phyloP scores from a whole-genome alignment of 2,888 invertebrate species.

The Leuctra nigra region DNA sequence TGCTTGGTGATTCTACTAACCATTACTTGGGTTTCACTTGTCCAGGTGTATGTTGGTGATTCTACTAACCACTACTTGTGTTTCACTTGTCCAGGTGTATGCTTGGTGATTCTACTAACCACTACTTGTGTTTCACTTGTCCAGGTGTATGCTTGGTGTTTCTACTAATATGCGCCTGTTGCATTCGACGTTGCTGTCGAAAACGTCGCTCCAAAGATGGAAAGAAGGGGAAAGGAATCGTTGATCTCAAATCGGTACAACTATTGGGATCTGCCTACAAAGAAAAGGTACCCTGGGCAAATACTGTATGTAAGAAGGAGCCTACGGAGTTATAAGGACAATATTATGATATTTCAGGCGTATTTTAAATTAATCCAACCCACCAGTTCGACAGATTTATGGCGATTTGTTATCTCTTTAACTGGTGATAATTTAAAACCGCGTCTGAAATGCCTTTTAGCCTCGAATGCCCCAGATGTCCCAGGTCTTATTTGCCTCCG shows the following conservation, averaged over 20 bases:
- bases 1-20: too few relatives aligned
- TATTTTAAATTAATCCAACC: conserved; percentile 9
- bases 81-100: too few relatives aligned
- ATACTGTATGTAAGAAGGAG: conserved; percentile 9
- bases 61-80: too few relatives aligned
- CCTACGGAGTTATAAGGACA: conserved; percentile 9
- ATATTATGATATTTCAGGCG: conserved; percentile 4
- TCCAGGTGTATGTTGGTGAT: too few relatives aligned
- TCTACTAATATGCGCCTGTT: conserved; percentile 83
- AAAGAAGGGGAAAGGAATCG: conserved; percentile 87
- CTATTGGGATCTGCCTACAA: conserved; percentile 94
- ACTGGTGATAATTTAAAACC: conserved; percentile 12
- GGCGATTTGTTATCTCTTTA: too few relatives aligned
- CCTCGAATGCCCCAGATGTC: not conserved
- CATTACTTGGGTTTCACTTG: too few relatives aligned
- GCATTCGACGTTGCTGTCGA: conserved; percentile 86
- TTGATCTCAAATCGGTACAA: conserved; percentile 95
- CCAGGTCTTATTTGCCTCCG: conserved; percentile 8
- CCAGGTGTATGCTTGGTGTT: conserved; percentile 64
- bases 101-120: too few relatives aligned
- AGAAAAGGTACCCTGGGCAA: conserved; percentile 75
- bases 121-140: too few relatives aligned
- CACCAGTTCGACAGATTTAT: conserved; percentile 3
- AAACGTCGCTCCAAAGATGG: conserved; percentile 90
- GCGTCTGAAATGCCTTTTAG: conserved; percentile 4